Conservation (phyloP, 2,888 invertebrate genomes). For the Polylopha cassiicola region DNA sequence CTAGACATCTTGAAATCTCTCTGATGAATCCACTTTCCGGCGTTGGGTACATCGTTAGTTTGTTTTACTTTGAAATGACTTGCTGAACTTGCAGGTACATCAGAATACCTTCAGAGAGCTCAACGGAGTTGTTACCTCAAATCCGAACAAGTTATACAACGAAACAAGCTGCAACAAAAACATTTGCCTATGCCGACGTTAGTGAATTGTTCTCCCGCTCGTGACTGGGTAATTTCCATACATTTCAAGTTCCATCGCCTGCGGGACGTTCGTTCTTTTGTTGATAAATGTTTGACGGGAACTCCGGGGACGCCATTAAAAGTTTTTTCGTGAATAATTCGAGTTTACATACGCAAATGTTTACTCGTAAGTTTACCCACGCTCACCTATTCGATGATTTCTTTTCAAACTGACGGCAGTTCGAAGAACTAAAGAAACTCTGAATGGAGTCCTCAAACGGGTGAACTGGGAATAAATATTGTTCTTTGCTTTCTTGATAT, state of each 20-base stretch:
- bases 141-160: conserved; percentile 57
- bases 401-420: conserved; percentile 70
- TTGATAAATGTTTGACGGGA: conserved; percentile 78
- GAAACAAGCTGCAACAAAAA: conserved; percentile 75
- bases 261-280: conserved; percentile 78
- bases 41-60: conserved; percentile 38
- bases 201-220: conserved; percentile 76
- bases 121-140: conserved; percentile 49
- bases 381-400: conserved; percentile 75
- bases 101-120: conserved; percentile 20
- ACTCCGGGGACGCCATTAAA: conserved; percentile 78
- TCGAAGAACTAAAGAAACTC: conserved; percentile 59
- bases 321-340: conserved; percentile 77
- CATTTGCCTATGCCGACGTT: conserved; percentile 74
- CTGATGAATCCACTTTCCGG: conserved; percentile 50
- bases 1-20: conserved; percentile 42
- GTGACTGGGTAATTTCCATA: conserved; percentile 78
- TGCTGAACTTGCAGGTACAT: conserved; percentile 23
- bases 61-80: conserved; percentile 40
- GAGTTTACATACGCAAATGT: conserved; percentile 78
- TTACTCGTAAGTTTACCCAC: conserved; percentile 72
- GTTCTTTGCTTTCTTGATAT: conserved; percentile 49
- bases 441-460: conserved; percentile 61
- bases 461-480: conserved; percentile 68
- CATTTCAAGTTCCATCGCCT: conserved; percentile 78